Percentiles rank a stretch among this genome's conserved stretches.
Evolutionary conservation across 1,140 invertebrate genomes (phyloP).

Genomic region (Pseudomyrmex concolor): DNA sequence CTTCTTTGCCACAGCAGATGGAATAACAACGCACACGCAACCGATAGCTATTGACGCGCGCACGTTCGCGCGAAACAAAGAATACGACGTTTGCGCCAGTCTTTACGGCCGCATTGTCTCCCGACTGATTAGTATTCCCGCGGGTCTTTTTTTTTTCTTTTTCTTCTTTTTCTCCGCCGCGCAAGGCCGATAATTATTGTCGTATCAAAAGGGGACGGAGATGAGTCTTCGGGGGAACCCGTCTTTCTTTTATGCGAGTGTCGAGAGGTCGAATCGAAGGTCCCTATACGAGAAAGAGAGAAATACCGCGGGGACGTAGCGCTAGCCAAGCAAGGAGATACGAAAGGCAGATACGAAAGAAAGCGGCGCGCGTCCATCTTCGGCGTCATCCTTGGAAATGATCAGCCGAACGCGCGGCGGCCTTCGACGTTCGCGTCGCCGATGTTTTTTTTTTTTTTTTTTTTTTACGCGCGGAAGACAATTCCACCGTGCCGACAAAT

Average conservation of each 20-base stretch:
- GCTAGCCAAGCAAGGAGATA: slow-evolving; percentile 63
- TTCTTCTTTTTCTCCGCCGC: not conserved
- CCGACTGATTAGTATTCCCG: not conserved
- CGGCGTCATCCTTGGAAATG: slow-evolving; percentile 68
- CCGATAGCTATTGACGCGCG: slow-evolving; percentile 33
- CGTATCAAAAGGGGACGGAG: slow-evolving; percentile 63
- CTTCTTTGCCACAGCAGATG: not conserved
- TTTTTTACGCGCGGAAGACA: not conserved
- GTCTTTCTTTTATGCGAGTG: slow-evolving; percentile 41
- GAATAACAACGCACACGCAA: slow-evolving; percentile 6
- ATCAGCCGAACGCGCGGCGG: slow-evolving; percentile 43
- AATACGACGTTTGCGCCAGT: not conserved
- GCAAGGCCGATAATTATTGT: slow-evolving; percentile 68
- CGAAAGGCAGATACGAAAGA: slow-evolving; percentile 48
- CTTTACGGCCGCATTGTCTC: slow-evolving; percentile 52
- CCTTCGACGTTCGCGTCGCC: slow-evolving; percentile 60
- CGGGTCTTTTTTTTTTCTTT: slow-evolving; percentile 16
- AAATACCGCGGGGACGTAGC: slow-evolving; percentile 60
- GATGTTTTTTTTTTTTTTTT: slow-evolving; percentile 36
- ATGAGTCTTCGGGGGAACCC: not conserved
- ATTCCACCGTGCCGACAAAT: not conserved
- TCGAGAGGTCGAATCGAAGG: slow-evolving; percentile 67
- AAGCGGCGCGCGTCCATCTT: slow-evolving; percentile 55
- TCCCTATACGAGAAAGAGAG: not conserved
- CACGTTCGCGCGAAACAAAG: slow-evolving; percentile 35